phyloP scores from a whole-genome alignment of 2,888 invertebrate genomes.

The Andricus curvator region DNA sequence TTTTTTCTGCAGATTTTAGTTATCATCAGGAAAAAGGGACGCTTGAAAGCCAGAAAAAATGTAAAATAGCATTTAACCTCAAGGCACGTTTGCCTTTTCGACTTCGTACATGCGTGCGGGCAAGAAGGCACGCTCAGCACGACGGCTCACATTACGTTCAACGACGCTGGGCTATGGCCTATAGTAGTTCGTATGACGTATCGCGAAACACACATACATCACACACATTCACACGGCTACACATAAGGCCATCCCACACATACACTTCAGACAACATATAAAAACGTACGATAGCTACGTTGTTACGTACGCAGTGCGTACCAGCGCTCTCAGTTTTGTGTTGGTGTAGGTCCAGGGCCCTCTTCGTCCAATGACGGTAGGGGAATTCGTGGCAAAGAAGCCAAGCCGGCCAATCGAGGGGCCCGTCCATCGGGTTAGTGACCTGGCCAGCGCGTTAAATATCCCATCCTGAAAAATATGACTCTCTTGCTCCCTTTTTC shows the following conservation, averaged over 20 bases:
- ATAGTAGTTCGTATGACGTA: slow-evolving; percentile 60
- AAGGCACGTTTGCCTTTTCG: slow-evolving; percentile 30
- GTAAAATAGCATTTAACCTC: background rate
- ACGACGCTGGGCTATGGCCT: slow-evolving; percentile 50
- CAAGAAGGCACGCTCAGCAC: slow-evolving; percentile 47
- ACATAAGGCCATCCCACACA: slow-evolving; percentile 17
- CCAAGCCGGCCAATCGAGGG: slow-evolving; percentile 73
- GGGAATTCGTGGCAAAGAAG: slow-evolving; percentile 75
- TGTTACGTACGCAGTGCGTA: slow-evolving; percentile 58
- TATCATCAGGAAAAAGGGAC: background rate
- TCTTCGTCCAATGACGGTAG: slow-evolving; percentile 74
- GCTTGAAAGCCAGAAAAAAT: background rate
- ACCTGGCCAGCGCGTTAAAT: slow-evolving; percentile 78
- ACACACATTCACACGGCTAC: background rate
- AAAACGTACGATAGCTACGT: slow-evolving; percentile 43
- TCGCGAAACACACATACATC: slow-evolving; percentile 47
- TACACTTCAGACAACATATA: background rate
- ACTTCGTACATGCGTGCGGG: slow-evolving; percentile 17
- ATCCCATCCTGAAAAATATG: slow-evolving; percentile 77
- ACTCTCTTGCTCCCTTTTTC: slow-evolving; percentile 63
- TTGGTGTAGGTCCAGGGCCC: slow-evolving; percentile 78
- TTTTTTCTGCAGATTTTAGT: background rate
- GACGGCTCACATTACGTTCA: slow-evolving; percentile 51
- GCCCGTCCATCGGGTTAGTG: slow-evolving; percentile 74
- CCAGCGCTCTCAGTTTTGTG: slow-evolving; percentile 60